Evolutionary conservation across 2,797 vertebrate genomes (phyloP), one percentile per base, ranked within the genome.

Genomic region (Labeo calbasu): DNA sequence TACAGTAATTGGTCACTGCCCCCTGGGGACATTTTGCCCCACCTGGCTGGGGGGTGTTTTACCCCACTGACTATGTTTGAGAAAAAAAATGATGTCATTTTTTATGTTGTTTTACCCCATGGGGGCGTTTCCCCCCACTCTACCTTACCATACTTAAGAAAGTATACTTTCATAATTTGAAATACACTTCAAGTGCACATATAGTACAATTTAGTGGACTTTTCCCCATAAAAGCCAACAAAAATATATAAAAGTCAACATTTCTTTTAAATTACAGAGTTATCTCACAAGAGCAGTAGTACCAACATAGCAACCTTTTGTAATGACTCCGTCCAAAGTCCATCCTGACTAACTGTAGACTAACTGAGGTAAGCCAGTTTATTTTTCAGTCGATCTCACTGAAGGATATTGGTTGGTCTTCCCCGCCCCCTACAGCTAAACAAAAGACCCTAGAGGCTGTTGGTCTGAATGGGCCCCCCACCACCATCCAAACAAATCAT

Each of bases 381-480:
- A 36, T 77, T 66, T 79, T 46, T 12, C 15, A 79, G 63, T 65
- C 12, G 0, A 28, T 79, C 63, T 68, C 46, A 53, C 48, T 25
- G 15, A 68, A 53, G 19, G 15, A 72, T 32, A 50, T 72, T 72
- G 66, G 32, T 81, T 23, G 5, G 11, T 71, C 40, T 59, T n/a
- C 15, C 59, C 68, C 46, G n/a, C n/a, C 40, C 28, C 15, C 69
- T 71, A n/a, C 17, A 50, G 17, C 23, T 48, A 72, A 71, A 71
- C 36, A 81, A 81, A 71, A 81, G 23, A 71, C 53, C 6, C n/a
- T 6, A 79, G 46, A 50, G 23, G 46, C n/a, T 17, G 7, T 59
- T 61, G 36, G n/a, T 3, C n/a, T 59, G 8, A 59, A 61, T 59
- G n/a, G 71, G 55, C 13, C 43, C 68, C 53, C 53, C 4, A 6